A percentile compares a stretch with the other conserved stretches of the same genome.
phyloP scores from a whole-genome alignment of 35 echinoderm and acorn worm genomes.

The Eucidaris tribuloides region DNA sequence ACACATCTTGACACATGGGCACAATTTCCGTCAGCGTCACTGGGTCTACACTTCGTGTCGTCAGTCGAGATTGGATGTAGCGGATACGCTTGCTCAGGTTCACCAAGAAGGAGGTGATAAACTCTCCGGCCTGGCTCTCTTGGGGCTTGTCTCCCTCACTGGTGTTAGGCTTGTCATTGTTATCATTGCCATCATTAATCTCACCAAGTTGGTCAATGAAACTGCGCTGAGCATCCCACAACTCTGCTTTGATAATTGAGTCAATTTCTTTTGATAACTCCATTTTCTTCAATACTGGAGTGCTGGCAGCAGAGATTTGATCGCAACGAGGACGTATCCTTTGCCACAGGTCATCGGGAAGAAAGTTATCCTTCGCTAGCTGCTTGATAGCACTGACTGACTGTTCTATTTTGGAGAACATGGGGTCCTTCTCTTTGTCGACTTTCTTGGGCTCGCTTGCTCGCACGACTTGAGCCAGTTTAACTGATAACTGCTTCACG shows the following conservation, averaged over 20 bases:
- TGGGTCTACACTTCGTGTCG: background rate
- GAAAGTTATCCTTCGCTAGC: background rate
- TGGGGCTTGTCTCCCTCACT: background rate
- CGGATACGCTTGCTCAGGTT: slow-evolving; percentile 20
- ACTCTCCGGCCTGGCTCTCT: background rate
- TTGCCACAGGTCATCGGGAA: background rate
- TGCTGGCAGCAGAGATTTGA: background rate
- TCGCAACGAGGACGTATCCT: background rate
- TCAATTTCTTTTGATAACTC: background rate
- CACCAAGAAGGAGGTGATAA: background rate
- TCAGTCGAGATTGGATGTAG: slow-evolving; percentile 10
- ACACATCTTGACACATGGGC: slow-evolving; percentile 36
- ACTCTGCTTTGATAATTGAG: background rate
- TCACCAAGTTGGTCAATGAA: background rate
- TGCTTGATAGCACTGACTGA: background rate
- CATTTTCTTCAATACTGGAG: background rate
- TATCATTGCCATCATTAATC: background rate
- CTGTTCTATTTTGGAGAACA: background rate
- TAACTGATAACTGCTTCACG: too few relatives aligned
- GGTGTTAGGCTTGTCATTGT: background rate
- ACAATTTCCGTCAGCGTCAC: background rate
- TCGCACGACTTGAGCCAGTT: too few relatives aligned
- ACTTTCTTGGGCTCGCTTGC: background rate
- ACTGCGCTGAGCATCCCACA: background rate
- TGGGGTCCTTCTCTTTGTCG: background rate